Conservation (phyloP, 1,140 invertebrate species). For the Dermatophagoides farinae region DNA sequence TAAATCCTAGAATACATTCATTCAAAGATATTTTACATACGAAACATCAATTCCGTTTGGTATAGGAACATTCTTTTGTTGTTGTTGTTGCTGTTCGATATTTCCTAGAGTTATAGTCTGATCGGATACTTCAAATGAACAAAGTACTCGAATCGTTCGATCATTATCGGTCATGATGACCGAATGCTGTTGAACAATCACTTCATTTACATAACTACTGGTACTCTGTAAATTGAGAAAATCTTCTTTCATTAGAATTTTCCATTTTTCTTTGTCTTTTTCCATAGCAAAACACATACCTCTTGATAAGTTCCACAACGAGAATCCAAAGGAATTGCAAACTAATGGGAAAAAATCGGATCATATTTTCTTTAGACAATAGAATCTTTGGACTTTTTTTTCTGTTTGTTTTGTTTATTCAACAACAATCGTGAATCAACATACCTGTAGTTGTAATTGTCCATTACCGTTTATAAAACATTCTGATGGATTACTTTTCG, state of each 20-base stretch:
- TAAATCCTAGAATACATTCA: not conserved
- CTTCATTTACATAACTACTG: conserved; percentile 31
- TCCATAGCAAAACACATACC: conserved; percentile 18
- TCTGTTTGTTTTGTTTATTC: too few species aligned
- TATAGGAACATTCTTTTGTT: conserved; percentile 13
- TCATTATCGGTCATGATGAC: conserved; percentile 34
- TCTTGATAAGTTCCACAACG: conserved; percentile 32
- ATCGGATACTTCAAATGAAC: conserved; percentile 30
- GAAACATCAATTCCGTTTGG: conserved; percentile 27
- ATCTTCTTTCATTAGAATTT: not conserved
- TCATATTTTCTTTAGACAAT: too few species aligned
- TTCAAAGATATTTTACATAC: conserved; percentile 21
- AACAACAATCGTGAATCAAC: not conserved
- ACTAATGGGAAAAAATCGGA: conserved; percentile 16
- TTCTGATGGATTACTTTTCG: conserved; percentile 31
- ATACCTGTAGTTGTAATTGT: conserved; percentile 24
- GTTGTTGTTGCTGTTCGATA: conserved; percentile 17
- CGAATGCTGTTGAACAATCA: conserved; percentile 33
- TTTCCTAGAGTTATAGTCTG: conserved; percentile 27
- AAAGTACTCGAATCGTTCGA: conserved; percentile 31
- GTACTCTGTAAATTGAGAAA: conserved; percentile 22
- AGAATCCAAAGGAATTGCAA: conserved; percentile 30
- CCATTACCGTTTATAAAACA: conserved; percentile 33
- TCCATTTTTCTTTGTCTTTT: too few species aligned
- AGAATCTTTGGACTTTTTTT: too few species aligned